Base-by-base conservation (phyloP, 1,140 invertebrate genomes). In the Trachymyrmex septentrionalis region DNA sequence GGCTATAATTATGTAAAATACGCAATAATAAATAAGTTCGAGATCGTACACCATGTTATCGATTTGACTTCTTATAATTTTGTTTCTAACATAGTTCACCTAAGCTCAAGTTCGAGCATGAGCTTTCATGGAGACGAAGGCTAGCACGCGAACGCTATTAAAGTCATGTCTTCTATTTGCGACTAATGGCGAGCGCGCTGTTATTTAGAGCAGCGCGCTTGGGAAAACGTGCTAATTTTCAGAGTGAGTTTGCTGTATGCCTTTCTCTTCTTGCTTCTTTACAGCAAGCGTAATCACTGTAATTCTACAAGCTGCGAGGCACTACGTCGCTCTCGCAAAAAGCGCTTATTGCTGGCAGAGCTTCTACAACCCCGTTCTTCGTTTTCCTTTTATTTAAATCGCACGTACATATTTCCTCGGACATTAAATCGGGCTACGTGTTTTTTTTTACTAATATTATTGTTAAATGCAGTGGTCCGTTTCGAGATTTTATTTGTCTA, bases 201-300 rank as follows among this genome's bases (percentile, higher is more conserved):
- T 84, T 84, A 84, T 73, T 75, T 75, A 75, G 69, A 84, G 55
- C 69, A 61, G 55, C 19, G 69, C 69, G 67, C 80, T 63, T 61
- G 80, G 80, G 55, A 84, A 84, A 84, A 84, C 80, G 80, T 84
- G 69, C 80, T 84, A 84, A 84, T 84, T 84, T 63, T 14, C 80
- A 75, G 69, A 84, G 38, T 84, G 69, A 84, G 80, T 84, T 84
- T 84, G 80, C 80, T 61, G 67, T 75, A 84, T 84, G 55, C 69
- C 69, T 21, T 48, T 50, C 55, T 61, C 55, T 63, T 84, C 80
- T 75, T 64, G 80, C 80, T 84, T 84, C 80, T 84, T 84, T 75
- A 61, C 80, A 63, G 57, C 53, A 55, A 75, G 55, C 57, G 80
- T 84, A 84, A 84, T 84, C 80, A 84, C 80, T 84, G 80, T 84